Conservation (phyloP, 2,113 vertebrate genomes). For the Lasiurus cinereus region DNA sequence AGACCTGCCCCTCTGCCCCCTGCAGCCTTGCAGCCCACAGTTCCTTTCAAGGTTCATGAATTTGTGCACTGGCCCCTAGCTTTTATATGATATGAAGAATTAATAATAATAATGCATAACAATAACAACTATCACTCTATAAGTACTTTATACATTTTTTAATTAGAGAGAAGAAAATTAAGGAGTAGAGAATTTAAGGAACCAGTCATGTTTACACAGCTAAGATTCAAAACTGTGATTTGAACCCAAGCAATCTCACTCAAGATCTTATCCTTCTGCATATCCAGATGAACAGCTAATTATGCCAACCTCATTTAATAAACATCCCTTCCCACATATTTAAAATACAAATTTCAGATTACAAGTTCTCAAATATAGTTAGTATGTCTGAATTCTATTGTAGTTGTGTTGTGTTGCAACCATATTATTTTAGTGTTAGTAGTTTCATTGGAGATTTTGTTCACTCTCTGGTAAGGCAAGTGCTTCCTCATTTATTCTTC, state of each 20-base stretch:
- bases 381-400: not conserved
- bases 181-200: not conserved
- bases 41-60: too few relatives aligned
- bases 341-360: not conserved
- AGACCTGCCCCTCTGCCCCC: too few relatives aligned
- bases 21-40: too few relatives aligned
- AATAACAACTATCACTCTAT: not conserved
- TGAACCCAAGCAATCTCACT: not conserved
- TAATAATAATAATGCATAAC: not conserved
- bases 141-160: not conserved
- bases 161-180: constrained; percentile 1
- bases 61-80: too few relatives aligned
- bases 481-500: not conserved
- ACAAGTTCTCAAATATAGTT: not conserved
- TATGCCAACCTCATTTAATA: not conserved
- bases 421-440: not conserved
- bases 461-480: not conserved
- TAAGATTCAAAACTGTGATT: not conserved
- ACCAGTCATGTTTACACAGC: not conserved
- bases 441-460: not conserved
- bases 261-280: not conserved
- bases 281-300: not conserved
- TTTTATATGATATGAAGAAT: not conserved
- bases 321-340: not conserved
- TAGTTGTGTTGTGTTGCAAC: not conserved